Conservation (phyloP, 2,888 invertebrate species). For the Drosophila picticornis region DNA sequence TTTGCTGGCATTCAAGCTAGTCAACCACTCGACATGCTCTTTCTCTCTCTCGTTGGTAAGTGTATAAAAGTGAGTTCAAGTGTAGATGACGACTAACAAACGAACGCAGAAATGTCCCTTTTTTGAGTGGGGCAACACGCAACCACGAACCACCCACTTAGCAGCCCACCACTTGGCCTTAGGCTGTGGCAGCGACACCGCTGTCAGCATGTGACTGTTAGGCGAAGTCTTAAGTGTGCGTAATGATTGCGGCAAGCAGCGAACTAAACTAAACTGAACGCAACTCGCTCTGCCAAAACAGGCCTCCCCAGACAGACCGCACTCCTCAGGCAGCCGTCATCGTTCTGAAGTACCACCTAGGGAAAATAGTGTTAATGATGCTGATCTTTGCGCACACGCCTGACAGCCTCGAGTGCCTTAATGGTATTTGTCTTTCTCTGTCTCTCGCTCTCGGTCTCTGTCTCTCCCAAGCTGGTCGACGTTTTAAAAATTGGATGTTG, state of each 20-base stretch:
- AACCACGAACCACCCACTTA: constrained; percentile 1
- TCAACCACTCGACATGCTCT: constrained; percentile 64
- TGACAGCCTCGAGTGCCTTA: constrained; percentile 64
- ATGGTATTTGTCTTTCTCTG: constrained; percentile 47
- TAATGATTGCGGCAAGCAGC: constrained; percentile 75
- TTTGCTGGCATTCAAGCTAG: constrained; percentile 42
- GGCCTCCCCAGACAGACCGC: neutral
- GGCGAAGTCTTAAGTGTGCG: constrained; percentile 69
- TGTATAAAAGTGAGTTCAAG: constrained; percentile 66
- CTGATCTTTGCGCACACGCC: constrained; percentile 71
- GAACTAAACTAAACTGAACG: constrained; percentile 56
- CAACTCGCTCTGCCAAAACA: constrained; percentile 27
- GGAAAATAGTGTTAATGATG: constrained; percentile 81
- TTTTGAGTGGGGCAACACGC: constrained; percentile 35
- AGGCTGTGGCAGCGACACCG: constrained; percentile 41
- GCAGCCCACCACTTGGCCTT: constrained; percentile 14
- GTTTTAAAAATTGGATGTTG: constrained; percentile 66
- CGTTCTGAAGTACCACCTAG: constrained; percentile 69
- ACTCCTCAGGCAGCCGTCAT: constrained; percentile 39
- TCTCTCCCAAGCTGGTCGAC: constrained; percentile 8
- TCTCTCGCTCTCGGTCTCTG: neutral
- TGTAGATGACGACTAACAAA: constrained; percentile 48
- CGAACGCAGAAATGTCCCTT: constrained; percentile 45
- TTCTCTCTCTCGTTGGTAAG: constrained; percentile 28
- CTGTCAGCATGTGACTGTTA: constrained; percentile 58